phyloP scores from a whole-genome alignment of 2,113 vertebrate species.

The Dissostichus mawsoni region DNA sequence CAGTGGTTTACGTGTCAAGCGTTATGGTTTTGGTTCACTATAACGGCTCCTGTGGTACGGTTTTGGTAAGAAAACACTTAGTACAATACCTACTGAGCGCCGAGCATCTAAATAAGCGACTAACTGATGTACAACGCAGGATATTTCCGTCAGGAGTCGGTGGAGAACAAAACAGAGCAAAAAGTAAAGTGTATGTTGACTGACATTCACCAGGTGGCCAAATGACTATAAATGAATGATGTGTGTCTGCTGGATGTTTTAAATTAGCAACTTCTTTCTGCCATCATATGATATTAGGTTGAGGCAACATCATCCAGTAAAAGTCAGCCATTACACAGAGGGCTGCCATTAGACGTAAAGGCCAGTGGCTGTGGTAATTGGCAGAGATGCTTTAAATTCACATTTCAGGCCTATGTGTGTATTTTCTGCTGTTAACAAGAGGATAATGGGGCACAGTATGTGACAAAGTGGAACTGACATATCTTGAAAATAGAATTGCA shows the following conservation, averaged over 20 bases:
- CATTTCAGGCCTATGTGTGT: not conserved
- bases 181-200: not conserved
- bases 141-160: not conserved
- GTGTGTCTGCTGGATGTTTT: not conserved
- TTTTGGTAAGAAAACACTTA: not conserved
- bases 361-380: not conserved
- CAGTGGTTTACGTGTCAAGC: not conserved
- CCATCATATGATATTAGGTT: not conserved
- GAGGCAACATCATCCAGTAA: not conserved
- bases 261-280: no score
- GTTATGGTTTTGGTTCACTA: not conserved
- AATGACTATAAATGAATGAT: not conserved
- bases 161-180: not conserved
- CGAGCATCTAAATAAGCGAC: not conserved
- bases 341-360: not conserved
- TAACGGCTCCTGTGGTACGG: not conserved
- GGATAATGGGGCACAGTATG: not conserved
- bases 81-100: not conserved
- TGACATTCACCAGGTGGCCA: not conserved
- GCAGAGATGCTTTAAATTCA: not conserved
- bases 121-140: not conserved
- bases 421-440: conserved; percentile 1
- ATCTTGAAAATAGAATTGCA: conserved; percentile 14
- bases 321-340: not conserved
- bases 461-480: conserved; percentile 15